Base-by-base conservation (phyloP, 2,888 invertebrate species). In the Folsomia manolachei region DNA sequence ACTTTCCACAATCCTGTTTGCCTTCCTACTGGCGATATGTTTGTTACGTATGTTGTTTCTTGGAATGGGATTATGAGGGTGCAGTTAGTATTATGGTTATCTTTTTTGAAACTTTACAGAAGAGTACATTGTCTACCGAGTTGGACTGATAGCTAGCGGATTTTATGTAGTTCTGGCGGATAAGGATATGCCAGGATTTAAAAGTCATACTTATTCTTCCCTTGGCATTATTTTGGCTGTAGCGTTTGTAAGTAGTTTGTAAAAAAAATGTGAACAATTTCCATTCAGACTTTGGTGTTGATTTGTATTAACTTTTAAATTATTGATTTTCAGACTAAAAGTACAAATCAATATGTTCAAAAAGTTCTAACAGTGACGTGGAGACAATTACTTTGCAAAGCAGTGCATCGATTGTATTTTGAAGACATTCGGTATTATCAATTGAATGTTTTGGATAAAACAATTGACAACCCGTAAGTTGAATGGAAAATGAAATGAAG, bases 81-180 rank as follows among this genome's bases (percentile, higher is more conserved):
- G 2, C 27, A 60, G 60, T 24, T 7, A n/a, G n/a, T n/a, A n/a
- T n/a, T n/a, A n/a, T n/a, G n/a, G n/a, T n/a, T n/a, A 27, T 23
- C 25, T 1, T 1, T 65, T 71, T 27, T n/a, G 19, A 26, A 2
- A 21, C 61, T 72, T 81, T 82, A 63, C 82, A 86, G 87, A 87
- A 77, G 86, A 88, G 82, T 83, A 85, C 75, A 82, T 87, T 39
- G 84, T 86, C 18, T 87, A 86, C 82, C 83, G 85, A 73, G 85
- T 88, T 61, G 88, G 88, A 2, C 79, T 87, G 27, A 82, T 88
- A 62, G 84, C 87, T 11, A 86, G 87, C 78, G 82, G 84, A 69
- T 88, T 84, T 82, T 87, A 87, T 82, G 83, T 83, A 71, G 84
- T 85, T 2, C 82, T 87, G 61, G 86, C 85, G 1, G 83, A 85